phyloP scores from a whole-genome alignment of 30 jellyfish, hydroid and myxozoan species.

The Clytia hemisphaerica region DNA sequence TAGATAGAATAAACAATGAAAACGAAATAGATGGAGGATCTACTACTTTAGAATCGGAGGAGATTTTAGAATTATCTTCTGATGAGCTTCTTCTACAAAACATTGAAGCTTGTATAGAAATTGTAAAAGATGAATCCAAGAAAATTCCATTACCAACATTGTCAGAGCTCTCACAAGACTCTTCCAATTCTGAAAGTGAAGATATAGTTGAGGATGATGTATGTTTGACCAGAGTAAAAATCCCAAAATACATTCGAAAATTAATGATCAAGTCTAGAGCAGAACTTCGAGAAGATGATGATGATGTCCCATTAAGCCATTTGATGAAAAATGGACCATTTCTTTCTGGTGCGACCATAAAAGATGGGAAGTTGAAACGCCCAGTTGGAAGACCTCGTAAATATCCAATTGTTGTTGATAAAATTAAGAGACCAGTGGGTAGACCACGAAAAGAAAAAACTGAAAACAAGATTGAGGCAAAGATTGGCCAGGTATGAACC shows the following conservation, averaged over 20 bases:
- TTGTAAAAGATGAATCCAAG: background rate
- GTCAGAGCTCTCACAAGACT: background rate
- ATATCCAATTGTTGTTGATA: constrained; percentile 10
- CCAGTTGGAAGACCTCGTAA: constrained; percentile 42
- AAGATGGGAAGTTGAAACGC: background rate
- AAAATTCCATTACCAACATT: too few species aligned
- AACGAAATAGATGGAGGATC: background rate
- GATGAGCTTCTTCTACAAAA: background rate
- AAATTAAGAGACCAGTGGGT: constrained; percentile 36
- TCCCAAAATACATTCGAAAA: too few species aligned
- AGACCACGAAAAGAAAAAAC: constrained; percentile 34
- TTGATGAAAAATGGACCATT: too few species aligned
- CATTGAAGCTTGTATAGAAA: constrained; percentile 1
- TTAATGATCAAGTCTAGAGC: too few species aligned
- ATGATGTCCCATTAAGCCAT: constrained; percentile 1
- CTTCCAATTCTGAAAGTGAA: background rate
- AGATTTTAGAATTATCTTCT: background rate
- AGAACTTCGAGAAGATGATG: background rate
- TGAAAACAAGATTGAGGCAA: background rate
- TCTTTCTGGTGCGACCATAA: background rate
- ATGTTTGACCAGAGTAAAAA: too few species aligned
- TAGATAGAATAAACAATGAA: background rate
- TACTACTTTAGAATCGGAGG: background rate
- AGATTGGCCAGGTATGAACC: too few species aligned
- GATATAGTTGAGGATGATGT: background rate